Percentiles rank a stretch among this genome's conserved stretches.
Evolutionary conservation across 2,888 invertebrate species (phyloP).

Genomic region (Crematogaster levior): DNA sequence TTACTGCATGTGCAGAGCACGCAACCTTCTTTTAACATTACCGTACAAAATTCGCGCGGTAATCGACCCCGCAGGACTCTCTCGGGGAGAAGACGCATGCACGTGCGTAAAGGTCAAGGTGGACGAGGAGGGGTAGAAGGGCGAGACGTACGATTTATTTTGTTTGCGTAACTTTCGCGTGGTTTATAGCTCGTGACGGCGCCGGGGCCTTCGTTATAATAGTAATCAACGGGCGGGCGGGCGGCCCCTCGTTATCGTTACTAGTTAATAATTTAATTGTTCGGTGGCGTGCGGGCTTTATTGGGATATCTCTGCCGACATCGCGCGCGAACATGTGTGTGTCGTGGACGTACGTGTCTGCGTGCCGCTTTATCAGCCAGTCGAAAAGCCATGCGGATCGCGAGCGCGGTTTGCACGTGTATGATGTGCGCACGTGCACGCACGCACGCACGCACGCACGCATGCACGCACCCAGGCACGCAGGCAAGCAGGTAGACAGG

Average conservation of each 20-base stretch:
- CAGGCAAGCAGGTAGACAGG: not conserved
- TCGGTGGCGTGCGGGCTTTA: conserved; percentile 84
- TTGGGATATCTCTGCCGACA: conserved; percentile 83
- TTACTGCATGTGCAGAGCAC: not conserved
- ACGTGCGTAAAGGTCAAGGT: conserved; percentile 4
- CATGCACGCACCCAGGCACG: not conserved
- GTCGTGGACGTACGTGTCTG: conserved; percentile 26
- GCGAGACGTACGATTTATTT: conserved; percentile 31
- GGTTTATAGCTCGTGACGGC: conserved; percentile 54
- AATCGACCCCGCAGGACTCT: not conserved
- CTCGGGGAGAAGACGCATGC: not conserved
- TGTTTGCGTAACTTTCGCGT: conserved; percentile 57
- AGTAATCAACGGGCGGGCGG: conserved; percentile 79
- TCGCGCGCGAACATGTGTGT: conserved; percentile 65
- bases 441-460: not conserved
- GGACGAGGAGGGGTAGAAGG: not conserved
- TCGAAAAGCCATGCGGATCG: conserved; percentile 29
- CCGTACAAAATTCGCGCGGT: not conserved
- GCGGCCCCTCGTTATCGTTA: conserved; percentile 82
- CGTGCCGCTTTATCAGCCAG: conserved; percentile 44
- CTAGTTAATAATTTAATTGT: conserved; percentile 85
- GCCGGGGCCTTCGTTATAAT: conserved; percentile 75
- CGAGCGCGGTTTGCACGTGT: not conserved
- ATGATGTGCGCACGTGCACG: conserved; percentile 24
- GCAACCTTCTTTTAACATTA: not conserved